Conservation (phyloP, 37 sponge, comb jelly and placozoan genomes). For the Corticium candelabrum region DNA sequence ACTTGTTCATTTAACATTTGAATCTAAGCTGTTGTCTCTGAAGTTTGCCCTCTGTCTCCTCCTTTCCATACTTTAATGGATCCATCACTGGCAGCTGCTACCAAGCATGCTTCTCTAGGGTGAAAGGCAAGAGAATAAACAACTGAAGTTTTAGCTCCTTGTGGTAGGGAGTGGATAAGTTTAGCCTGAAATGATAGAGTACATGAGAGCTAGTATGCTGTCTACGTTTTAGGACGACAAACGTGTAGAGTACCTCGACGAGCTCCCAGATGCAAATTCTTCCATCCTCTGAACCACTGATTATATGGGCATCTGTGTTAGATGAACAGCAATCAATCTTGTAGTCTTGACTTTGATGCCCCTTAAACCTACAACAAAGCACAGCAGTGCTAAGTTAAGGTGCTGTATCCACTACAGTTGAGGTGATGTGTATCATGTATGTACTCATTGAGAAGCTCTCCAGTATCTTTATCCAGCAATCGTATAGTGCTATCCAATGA, state of each 20-base stretch:
- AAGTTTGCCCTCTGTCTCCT: conserved; percentile 6
- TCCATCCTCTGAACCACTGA: conserved; percentile 92
- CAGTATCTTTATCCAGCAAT: conserved; percentile 75
- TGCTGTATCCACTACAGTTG: background rate
- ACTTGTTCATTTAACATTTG: background rate
- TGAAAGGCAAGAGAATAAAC: conserved; percentile 69
- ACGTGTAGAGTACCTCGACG: conserved; percentile 71
- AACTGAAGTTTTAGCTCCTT: conserved; percentile 28
- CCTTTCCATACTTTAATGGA: conserved; percentile 72
- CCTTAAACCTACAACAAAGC: conserved; percentile 42
- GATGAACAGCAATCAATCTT: conserved; percentile 71
- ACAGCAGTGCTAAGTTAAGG: background rate
- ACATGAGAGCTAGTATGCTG: conserved; percentile 28
- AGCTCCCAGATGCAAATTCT: conserved; percentile 85
- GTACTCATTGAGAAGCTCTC: conserved; percentile 55
- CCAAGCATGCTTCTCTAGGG: conserved; percentile 58
- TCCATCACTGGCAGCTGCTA: conserved; percentile 63
- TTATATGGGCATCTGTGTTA: conserved; percentile 64
- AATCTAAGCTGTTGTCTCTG: background rate
- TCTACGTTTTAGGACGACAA: background rate
- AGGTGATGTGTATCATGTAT: background rate
- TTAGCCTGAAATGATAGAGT: conserved; percentile 6
- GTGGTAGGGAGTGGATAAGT: background rate
- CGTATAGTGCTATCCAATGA: conserved; percentile 62
- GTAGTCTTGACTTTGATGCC: conserved; percentile 66